Evolutionary conservation across 2,888 invertebrate species (phyloP).

Genomic region (Glaucopsyche alexis): DNA sequence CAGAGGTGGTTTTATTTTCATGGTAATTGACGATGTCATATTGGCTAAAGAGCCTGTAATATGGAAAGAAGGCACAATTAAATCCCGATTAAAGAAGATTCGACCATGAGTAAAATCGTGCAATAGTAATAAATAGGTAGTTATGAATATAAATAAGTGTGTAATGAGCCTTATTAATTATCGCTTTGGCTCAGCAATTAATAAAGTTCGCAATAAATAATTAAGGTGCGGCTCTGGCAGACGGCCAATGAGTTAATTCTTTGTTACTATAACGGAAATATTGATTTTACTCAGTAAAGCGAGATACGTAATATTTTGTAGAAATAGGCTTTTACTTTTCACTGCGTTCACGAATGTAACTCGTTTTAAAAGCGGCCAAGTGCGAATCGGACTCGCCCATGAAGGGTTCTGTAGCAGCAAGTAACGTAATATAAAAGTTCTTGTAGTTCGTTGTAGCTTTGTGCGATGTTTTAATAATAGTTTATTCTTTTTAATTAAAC

Average conservation of each 20-base stretch:
- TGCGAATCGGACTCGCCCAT: no score
- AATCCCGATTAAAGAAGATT: neutral
- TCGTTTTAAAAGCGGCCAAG: no score
- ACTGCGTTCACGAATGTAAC: no score
- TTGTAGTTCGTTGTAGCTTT: no score
- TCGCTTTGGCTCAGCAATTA: conserved; percentile 18
- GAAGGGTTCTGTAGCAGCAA: no score
- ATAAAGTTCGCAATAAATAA: conserved; percentile 14
- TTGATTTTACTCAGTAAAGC: conserved; percentile 8
- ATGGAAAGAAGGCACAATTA: neutral
- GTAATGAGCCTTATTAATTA: conserved; percentile 17
- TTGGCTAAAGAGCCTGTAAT: no score
- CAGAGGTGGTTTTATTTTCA: no score
- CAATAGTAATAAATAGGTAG: neutral
- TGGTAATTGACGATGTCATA: no score
- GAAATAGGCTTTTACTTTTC: neutral
- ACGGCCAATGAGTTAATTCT: conserved; percentile 22
- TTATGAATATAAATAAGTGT: conserved; percentile 2
- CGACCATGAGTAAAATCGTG: neutral
- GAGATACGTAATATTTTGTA: neutral
- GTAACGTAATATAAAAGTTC: no score
- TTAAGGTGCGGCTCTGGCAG: conserved; percentile 25
- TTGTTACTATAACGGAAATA: conserved; percentile 12
- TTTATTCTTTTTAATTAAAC: no score
- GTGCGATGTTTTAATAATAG: no score